phyloP scores from a whole-genome alignment of 2,888 invertebrate species.

The Drymonia ruficornis region DNA sequence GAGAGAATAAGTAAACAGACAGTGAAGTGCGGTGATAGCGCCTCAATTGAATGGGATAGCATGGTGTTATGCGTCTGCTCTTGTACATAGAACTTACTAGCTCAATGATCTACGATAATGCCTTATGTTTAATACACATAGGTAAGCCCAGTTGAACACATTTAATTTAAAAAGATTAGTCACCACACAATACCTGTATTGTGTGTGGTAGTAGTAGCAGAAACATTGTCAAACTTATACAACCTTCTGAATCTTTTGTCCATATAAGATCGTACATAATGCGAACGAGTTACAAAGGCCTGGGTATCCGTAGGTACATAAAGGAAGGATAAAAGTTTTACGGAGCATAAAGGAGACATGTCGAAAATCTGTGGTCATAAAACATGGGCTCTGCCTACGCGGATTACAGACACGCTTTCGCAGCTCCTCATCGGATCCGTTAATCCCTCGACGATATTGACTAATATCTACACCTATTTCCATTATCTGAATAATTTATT shows the following conservation, averaged over 20 bases:
- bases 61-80: too few relatives aligned
- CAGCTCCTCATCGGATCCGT: constrained; percentile 8
- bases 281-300: constrained; percentile 49
- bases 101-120: too few relatives aligned
- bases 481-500: constrained; percentile 36
- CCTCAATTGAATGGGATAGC: too few relatives aligned
- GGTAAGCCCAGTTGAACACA: background rate
- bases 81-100: too few relatives aligned
- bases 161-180: background rate
- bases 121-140: too few relatives aligned
- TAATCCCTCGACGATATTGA: constrained; percentile 34
- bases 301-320: constrained; percentile 49
- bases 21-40: too few relatives aligned
- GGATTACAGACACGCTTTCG: constrained; percentile 33
- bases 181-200: background rate
- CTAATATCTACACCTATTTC: constrained; percentile 34
- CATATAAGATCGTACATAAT: constrained; percentile 38
- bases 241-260: constrained; percentile 30
- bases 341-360: constrained; percentile 68
- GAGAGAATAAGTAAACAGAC: too few relatives aligned
- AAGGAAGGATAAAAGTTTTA: constrained; percentile 68
- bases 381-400: constrained; percentile 45
- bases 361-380: constrained; percentile 70
- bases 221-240: constrained; percentile 6
- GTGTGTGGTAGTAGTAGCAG: constrained; percentile 17